Evolutionary conservation across 2,888 invertebrate species (phyloP), one percentile per base, ranked within the genome.

Genomic region (Ptilodon capucinus): DNA sequence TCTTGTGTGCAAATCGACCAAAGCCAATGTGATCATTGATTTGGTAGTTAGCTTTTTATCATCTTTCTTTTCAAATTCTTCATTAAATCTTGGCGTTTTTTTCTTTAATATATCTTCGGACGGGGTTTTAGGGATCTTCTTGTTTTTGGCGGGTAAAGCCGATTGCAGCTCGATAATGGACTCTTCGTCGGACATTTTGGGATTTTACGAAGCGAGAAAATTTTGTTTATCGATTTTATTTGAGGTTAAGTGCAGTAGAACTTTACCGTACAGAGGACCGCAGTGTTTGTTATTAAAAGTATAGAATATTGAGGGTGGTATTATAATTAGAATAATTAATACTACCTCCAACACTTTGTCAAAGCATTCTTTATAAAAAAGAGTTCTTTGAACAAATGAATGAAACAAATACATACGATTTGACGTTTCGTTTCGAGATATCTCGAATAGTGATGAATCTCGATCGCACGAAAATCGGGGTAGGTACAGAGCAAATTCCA

Each of bases 1-100:
- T 30, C 87, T 64, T 0, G 48, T 69, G 13, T 81, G 79, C 0
- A 87, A 51, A 1, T 79, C 82, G 0, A 30, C 60, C 0, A 90
- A 54, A 0, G 89, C 86, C 42, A 84, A 64, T 1, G 69, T 59
- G 0, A 90, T 71, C 90, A 90, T 90, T 0, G 63, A 48, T 52
- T 84, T 89, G 0, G 84, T 86, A 0, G 74, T 71, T 0, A 74
- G 4, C 41, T 84, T 87, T 47, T 80, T 89, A 5, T 62, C 62
- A 9, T 13, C 6, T 8, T 44, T 46, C 30, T 57, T 46, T 5
- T 42, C 48, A 11, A 59, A 7, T 14, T 19, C 58, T 35, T 19
- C 47, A 14, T 47, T 38, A 0, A 55, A 55, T 55, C 2, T 7
- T 0, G 60, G 58, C 18, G 52, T 46, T 9, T 74, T 75, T 21